A percentile compares a stretch with the other conserved stretches of the same genome.
phyloP scores from a whole-genome alignment of 2,888 invertebrate species.

The Tillus elongatus region DNA sequence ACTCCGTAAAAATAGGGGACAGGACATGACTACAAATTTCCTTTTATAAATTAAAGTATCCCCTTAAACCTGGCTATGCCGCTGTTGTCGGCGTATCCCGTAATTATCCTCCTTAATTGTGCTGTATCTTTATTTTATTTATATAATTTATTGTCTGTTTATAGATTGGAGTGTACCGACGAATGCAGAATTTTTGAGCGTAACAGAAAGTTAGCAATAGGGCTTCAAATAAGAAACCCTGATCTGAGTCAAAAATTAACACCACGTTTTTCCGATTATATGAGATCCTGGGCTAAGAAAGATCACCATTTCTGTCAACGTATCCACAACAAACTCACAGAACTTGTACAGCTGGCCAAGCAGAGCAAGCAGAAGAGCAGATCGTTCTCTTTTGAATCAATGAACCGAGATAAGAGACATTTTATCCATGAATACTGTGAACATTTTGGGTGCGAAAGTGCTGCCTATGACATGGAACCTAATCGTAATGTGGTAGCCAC shows the following conservation, averaged over 20 bases:
- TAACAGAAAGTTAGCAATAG: constrained; percentile 80
- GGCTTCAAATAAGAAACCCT: constrained; percentile 86
- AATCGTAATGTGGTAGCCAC: constrained; percentile 93
- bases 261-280: constrained; percentile 79
- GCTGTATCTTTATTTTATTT: too few relatives aligned
- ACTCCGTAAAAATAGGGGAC: too few relatives aligned
- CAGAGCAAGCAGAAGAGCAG: constrained; percentile 51
- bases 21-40: too few relatives aligned
- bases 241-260: constrained; percentile 71
- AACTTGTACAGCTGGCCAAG: constrained; percentile 80
- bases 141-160: too few relatives aligned
- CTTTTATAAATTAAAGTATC: too few relatives aligned
- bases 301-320: constrained; percentile 72
- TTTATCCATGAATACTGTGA: constrained; percentile 91
- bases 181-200: constrained; percentile 83
- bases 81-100: too few relatives aligned
- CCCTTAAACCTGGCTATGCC: too few relatives aligned
- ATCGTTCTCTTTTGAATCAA: constrained; percentile 79
- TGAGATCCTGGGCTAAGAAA: constrained; percentile 72
- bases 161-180: constrained; percentile 82
- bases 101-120: too few relatives aligned
- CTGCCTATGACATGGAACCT: constrained; percentile 91
- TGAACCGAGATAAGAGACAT: constrained; percentile 87
- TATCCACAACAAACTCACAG: constrained; percentile 74
- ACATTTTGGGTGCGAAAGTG: constrained; percentile 88